Evolutionary conservation across 2,113 vertebrate species (phyloP).

Genomic region (Nothocercus nigrocapillus): DNA sequence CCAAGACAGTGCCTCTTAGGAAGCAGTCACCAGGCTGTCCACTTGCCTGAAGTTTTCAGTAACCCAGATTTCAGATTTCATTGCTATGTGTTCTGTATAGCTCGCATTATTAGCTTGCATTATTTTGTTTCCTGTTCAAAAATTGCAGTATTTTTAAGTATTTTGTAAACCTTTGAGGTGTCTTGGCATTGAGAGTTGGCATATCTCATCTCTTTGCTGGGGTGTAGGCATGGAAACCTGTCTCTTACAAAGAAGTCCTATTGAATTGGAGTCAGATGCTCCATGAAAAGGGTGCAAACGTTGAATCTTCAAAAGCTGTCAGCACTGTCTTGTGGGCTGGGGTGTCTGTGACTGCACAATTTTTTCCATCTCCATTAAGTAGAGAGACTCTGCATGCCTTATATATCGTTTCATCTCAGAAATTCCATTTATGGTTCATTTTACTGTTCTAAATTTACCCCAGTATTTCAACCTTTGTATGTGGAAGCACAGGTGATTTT

Average conservation of each 20-base stretch:
- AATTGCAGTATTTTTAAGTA: not conserved
- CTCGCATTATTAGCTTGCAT: constrained; percentile 17
- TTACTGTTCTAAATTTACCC: not conserved
- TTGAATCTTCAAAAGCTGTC: not conserved
- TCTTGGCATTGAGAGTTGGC: not conserved
- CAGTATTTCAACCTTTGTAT: not conserved
- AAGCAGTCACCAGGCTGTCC: not conserved
- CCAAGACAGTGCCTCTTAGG: not conserved
- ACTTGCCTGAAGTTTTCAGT: not conserved
- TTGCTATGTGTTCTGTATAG: not conserved
- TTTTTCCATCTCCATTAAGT: not conserved
- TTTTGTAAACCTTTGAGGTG: not conserved
- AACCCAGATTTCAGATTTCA: not conserved
- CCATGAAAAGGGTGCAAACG: not conserved
- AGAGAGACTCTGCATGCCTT: not conserved
- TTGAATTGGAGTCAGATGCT: not conserved
- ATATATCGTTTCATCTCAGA: not conserved
- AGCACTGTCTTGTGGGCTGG: not conserved
- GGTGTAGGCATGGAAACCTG: not conserved
- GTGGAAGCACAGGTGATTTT: not conserved
- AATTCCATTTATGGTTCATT: not conserved
- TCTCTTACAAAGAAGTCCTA: not conserved
- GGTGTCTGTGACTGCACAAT: not conserved
- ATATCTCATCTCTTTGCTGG: not conserved
- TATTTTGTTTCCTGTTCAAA: not conserved